These are phyloP conservation scores for Mechanitis mazaeus DNA, from an alignment of 2,888 invertebrate species.

Conservation along the genomic window DNA sequence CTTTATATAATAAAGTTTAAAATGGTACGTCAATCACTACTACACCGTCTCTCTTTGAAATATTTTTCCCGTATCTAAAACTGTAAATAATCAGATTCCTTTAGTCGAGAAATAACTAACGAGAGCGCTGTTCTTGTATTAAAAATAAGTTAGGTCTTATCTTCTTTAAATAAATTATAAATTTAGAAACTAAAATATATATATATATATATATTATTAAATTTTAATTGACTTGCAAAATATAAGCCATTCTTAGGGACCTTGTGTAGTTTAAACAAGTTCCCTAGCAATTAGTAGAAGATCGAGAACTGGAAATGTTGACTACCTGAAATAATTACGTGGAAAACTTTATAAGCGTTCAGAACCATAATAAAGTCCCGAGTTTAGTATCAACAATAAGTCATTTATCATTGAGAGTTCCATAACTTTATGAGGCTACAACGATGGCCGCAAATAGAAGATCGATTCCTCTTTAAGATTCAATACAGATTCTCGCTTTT, in stretches of 20 bases:
- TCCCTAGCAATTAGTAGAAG: no score
- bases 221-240: no score
- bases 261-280: no score
- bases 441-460: conserved; percentile 8
- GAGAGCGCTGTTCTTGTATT: neutral
- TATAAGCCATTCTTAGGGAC: no score
- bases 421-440: conserved; percentile 13
- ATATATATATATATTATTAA: no score
- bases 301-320: no score
- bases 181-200: no score
- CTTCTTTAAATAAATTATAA: no score
- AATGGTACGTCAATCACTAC: neutral
- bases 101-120: neutral
- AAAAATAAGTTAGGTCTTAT: no score
- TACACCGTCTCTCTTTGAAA: neutral
- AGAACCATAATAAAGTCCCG: conserved; percentile 2
- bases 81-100: conserved; percentile 9
- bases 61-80: conserved; percentile 9
- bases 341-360: no score
- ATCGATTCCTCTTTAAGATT: neutral
- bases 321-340: no score
- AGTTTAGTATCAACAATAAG: conserved; percentile 14
- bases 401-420: conserved; percentile 21
- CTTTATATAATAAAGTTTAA: conserved; percentile 8
- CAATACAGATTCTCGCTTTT: neutral